These are phyloP conservation scores for Chironex yamaguchii DNA, from an alignment of 30 jellyfish, hydroid and myxozoan genomes.

Conservation along the genomic window DNA sequence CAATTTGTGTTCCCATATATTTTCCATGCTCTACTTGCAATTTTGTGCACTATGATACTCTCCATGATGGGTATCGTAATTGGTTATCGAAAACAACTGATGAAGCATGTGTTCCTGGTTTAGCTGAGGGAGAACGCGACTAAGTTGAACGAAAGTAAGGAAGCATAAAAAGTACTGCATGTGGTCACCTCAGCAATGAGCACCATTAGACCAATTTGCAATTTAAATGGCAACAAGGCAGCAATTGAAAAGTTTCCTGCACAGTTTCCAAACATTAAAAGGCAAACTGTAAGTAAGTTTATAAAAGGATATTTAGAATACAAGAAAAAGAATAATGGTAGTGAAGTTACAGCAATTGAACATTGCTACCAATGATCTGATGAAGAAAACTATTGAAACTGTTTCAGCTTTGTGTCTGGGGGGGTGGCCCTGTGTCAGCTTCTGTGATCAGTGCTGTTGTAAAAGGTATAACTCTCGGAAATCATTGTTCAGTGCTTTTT, in stretches of 20 bases:
- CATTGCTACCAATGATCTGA: slow-evolving; percentile 56
- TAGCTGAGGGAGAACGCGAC: background rate
- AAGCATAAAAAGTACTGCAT: slow-evolving; percentile 9
- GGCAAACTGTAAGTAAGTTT: no score
- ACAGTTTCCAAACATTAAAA: no score
- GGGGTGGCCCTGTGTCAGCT: slow-evolving; percentile 59
- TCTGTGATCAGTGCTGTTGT: slow-evolving; percentile 55
- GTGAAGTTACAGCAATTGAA: slow-evolving; percentile 19
- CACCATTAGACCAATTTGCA: background rate
- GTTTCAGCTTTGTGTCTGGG: slow-evolving; percentile 46
- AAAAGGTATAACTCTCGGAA: slow-evolving; percentile 43
- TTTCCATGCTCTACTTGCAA: slow-evolving; percentile 4
- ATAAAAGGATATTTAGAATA: no score
- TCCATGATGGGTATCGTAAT: background rate
- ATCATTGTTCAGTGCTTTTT: slow-evolving; percentile 35
- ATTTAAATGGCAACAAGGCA: no score
- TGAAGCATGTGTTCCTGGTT: background rate
- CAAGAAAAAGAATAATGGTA: no score
- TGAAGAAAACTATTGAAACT: slow-evolving; percentile 32
- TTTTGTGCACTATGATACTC: slow-evolving; percentile 8
- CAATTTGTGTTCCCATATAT: no score
- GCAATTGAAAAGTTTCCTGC: no score
- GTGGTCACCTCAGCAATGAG: slow-evolving; percentile 23
- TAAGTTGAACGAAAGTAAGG: background rate
- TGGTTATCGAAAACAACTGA: background rate